Percentiles rank a stretch among this genome's conserved stretches.
phyloP scores from a whole-genome alignment of 2,888 invertebrate genomes.

The Panorpa germanica region DNA sequence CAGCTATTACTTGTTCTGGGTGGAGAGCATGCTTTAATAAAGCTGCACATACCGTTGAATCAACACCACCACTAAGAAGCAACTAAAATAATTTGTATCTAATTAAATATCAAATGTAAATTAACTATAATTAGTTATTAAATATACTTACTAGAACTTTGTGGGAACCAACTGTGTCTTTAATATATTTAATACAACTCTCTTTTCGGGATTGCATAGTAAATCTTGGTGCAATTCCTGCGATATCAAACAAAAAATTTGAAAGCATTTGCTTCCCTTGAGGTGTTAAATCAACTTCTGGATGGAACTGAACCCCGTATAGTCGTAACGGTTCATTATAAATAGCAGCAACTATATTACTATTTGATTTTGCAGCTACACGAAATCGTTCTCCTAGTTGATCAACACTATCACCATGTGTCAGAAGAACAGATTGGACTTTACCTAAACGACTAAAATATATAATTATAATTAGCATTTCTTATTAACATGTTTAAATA shows the following conservation, averaged over 20 bases:
- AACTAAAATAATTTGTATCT: conserved; percentile 32
- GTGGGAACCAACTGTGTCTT: conserved; percentile 70
- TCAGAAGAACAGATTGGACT: conserved; percentile 77
- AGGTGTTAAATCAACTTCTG: conserved; percentile 89
- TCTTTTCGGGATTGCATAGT: conserved; percentile 76
- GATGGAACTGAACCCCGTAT: conserved; percentile 97
- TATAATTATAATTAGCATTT: conserved; percentile 9
- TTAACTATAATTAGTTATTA: conserved; percentile 10
- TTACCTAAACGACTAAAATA: conserved; percentile 62
- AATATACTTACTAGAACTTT: conserved; percentile 68
- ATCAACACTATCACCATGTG: conserved; percentile 94
- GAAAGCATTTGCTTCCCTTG: conserved; percentile 82
- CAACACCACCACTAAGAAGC: conserved; percentile 93
- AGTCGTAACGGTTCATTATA: conserved; percentile 77
- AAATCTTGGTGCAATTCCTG: conserved; percentile 69
- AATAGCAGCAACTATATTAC: conserved; percentile 71
- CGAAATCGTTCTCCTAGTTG: conserved; percentile 79
- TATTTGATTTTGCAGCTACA: conserved; percentile 62
- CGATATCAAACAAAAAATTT: conserved; percentile 87
- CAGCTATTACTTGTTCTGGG: conserved; percentile 81
- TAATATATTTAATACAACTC: conserved; percentile 83
- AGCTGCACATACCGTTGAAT: conserved; percentile 98
- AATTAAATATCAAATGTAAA: conserved; percentile 13
- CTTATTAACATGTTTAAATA: not conserved
- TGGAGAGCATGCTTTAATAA: conserved; percentile 76